A percentile compares a stretch with the other conserved stretches of the same genome.
These are phyloP conservation scores for Philereme transversata DNA, from an alignment of 2,888 invertebrate species.

Conservation along the genomic window DNA sequence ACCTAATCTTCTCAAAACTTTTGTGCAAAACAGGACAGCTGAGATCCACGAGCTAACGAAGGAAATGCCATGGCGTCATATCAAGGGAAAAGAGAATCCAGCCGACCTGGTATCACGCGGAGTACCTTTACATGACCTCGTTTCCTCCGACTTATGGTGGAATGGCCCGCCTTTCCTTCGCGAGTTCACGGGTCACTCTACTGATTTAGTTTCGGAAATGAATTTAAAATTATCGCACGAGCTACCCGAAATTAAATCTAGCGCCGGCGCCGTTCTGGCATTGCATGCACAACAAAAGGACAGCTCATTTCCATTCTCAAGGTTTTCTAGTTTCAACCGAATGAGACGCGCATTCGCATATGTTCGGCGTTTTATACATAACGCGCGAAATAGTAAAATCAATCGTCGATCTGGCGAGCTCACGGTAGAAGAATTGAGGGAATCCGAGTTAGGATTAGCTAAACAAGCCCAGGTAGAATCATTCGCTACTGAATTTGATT, in stretches of 20 bases:
- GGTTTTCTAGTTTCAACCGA: conserved; percentile 21
- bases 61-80: no score
- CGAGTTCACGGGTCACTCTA: not conserved
- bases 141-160: conserved; percentile 15
- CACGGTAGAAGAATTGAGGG: conserved; percentile 9
- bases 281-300: no score
- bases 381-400: conserved; percentile 9
- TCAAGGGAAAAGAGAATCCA: not conserved
- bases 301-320: conserved; percentile 7
- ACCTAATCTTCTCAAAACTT: conserved; percentile 37
- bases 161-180: conserved; percentile 17
- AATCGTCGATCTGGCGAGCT: conserved; percentile 10
- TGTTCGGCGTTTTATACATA: conserved; percentile 18
- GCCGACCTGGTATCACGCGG: conserved; percentile 19
- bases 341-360: conserved; percentile 5
- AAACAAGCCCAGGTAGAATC: conserved; percentile 6
- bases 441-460: conserved; percentile 2
- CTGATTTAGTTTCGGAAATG: no score
- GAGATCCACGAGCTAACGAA: conserved; percentile 16
- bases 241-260: no score
- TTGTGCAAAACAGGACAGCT: conserved; percentile 35
- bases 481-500: conserved; percentile 4
- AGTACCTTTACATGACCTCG: conserved; percentile 1
- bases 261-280: no score
- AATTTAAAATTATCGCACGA: no score